Base-by-base conservation (phyloP, 1,140 invertebrate species). In the Ooceraea biroi region DNA sequence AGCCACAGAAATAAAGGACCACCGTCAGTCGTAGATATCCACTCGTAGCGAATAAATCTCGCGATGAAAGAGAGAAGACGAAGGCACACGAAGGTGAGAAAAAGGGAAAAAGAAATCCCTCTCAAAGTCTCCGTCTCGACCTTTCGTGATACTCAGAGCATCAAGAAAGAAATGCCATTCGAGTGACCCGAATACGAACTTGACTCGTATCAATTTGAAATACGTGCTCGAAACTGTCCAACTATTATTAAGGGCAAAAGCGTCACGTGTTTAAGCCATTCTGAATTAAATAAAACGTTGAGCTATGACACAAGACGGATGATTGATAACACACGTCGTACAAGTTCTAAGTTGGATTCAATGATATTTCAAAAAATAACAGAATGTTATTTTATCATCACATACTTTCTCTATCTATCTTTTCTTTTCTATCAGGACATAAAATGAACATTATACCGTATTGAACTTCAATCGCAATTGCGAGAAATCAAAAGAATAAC, bases 11-110 rank as follows among this genome's bases (percentile, higher is more conserved):
- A 85, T 83, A 86, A 84, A 85, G 83, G 77, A 88, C 77, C 82
- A 78, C 63, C 61, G 85, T 63, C 36, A 66, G 74, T 88, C 80
- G 63, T 73, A 88, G 80, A 83, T 84, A 87, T 90, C 86, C 82
- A 77, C 63, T 83, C 60, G 63, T 78, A 82, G 68, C 77, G 65
- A 90, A 90, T 90, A 90, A 90, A 90, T 90, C 86, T 83, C 60
- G 44, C 65, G 55, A 73, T 68, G 58, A 80, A 48, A 58, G 25
- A 83, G 82, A 87, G 19, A 52, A 44, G 60, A 85, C 46, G 19
- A 46, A 4, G 48, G 36, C 7, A 14, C 0, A 63, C 19, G 46
- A 10, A 63, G 27, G 11, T 17, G 30, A 25, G 27, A 25, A 3
- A 41, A 17, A 25, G 19, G 5, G 8, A 30, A n/a, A 55, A 52